A percentile compares a stretch with the other conserved stretches of the same genome.
phyloP scores from a whole-genome alignment of 1,140 invertebrate species.

The Chionoecetes opilio region DNA sequence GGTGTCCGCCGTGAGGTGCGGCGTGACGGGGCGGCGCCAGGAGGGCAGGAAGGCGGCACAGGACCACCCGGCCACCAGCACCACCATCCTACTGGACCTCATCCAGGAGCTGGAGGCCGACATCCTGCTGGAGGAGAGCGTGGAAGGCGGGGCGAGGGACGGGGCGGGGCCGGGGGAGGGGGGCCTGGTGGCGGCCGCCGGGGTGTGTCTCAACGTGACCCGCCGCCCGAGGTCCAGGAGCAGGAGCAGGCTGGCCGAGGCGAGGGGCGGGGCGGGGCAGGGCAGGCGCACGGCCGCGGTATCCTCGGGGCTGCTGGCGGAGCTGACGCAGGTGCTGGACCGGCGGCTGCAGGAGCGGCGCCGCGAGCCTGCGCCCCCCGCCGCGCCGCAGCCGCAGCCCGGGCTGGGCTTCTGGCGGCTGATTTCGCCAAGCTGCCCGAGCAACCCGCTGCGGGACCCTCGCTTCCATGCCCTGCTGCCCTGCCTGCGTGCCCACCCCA shows the following conservation, averaged over 20 bases:
- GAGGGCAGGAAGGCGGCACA: background rate
- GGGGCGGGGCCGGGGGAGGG: background rate
- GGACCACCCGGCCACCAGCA: background rate
- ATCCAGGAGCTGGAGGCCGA: conserved; percentile 54
- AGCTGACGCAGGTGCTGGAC: conserved; percentile 52
- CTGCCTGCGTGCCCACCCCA: background rate
- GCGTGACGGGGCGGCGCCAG: background rate
- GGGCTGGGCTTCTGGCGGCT: conserved; percentile 1
- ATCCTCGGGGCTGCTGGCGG: background rate
- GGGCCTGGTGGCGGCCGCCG: background rate
- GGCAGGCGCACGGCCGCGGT: background rate
- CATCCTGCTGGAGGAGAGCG: background rate
- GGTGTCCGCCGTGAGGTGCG: background rate
- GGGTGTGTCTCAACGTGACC: conserved; percentile 36
- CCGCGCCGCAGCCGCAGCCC: background rate
- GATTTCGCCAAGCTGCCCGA: background rate
- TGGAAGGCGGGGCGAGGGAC: background rate
- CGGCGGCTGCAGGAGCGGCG: background rate
- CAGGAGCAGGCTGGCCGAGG: background rate
- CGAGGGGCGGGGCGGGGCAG: background rate
- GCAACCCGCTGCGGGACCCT: conserved; percentile 13
- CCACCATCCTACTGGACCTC: conserved; percentile 31
- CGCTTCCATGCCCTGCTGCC: background rate
- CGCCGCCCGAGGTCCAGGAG: background rate
- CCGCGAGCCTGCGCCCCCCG: background rate